Conservation (phyloP, 1,140 invertebrate species). For the Trichonephila inaurata region DNA sequence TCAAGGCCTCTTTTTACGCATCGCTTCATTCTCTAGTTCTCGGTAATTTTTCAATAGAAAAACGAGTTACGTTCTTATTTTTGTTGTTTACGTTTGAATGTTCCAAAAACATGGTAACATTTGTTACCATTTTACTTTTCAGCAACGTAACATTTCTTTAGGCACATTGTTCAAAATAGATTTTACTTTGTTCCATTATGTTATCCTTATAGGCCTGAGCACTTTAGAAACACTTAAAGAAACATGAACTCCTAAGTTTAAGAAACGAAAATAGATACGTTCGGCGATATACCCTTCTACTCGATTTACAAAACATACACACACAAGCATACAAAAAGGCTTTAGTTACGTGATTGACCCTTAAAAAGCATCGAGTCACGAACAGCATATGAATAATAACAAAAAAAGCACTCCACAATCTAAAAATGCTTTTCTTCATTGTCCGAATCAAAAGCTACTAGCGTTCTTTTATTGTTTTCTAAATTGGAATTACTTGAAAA, state of each 20-base stretch:
- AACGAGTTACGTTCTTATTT: not conserved
- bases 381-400: not conserved
- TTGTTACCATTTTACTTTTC: not conserved
- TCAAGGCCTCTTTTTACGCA: no score
- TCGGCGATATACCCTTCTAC: not conserved
- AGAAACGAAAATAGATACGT: not conserved
- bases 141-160: not conserved
- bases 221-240: not conserved
- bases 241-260: not conserved
- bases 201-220: not conserved
- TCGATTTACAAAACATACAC: not conserved
- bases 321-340: not conserved
- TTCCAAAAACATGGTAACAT: not conserved
- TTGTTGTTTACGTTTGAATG: not conserved
- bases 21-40: no score
- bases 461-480: constrained; percentile 11
- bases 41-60: no score
- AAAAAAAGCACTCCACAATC: not conserved
- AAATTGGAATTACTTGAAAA: not conserved
- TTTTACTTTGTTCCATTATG: not conserved
- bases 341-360: constrained; percentile 6
- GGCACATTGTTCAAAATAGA: not conserved
- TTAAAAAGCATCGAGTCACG: not conserved
- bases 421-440: constrained; percentile 11
- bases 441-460: not conserved